Percentiles rank a stretch among this genome's conserved stretches.
Evolutionary conservation across 2,888 invertebrate species (phyloP).

Genomic region (Spilarctia lutea): DNA sequence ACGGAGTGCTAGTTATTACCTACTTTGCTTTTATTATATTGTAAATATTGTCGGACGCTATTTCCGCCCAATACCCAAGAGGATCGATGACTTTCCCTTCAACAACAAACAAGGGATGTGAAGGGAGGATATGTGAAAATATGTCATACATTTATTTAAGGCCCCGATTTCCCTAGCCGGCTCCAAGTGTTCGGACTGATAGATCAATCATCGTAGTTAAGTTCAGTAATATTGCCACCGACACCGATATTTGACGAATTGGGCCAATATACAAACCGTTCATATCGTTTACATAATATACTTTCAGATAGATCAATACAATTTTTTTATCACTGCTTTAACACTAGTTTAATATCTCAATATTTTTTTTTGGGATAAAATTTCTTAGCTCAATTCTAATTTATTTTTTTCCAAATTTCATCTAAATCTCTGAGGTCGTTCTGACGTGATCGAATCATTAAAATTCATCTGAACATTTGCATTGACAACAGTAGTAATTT

Average conservation of each 20-base stretch:
- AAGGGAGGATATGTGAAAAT: not conserved
- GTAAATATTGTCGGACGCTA: not conserved
- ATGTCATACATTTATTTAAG: not conserved
- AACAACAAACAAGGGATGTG: not conserved
- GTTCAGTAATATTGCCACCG: not conserved
- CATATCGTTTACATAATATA: not conserved
- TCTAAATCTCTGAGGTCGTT: not conserved
- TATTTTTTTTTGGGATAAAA: not conserved
- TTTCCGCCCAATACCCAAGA: not conserved
- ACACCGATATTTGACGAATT: not conserved
- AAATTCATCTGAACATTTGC: not conserved
- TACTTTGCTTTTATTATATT: not conserved
- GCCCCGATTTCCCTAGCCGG: not conserved
- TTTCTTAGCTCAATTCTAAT: no score
- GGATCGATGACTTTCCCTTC: not conserved
- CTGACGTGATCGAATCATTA: not conserved
- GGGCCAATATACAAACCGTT: not conserved
- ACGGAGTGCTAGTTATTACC: no score
- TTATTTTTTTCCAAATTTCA: not conserved
- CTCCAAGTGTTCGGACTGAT: not conserved
- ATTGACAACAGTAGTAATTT: no score
- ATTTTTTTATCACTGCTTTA: not conserved
- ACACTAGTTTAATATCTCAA: not conserved
- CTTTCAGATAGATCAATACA: not conserved
- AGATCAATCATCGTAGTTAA: conserved; percentile 1